Evolutionary conservation across 1,140 invertebrate species (phyloP).

Genomic region (Papilio machaon): DNA sequence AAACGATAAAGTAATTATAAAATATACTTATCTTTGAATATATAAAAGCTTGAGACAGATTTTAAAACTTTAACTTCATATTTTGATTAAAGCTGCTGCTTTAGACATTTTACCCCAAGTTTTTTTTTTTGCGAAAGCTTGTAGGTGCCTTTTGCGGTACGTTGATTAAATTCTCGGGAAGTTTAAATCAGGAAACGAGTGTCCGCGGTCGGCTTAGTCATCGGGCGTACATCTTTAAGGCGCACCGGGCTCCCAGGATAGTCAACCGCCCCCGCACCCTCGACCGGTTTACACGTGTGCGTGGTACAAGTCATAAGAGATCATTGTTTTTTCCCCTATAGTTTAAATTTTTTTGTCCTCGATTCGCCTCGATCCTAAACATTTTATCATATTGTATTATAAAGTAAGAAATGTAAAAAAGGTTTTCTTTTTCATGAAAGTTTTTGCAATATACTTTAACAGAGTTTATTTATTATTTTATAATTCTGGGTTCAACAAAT

Average conservation of each 20-base stretch:
- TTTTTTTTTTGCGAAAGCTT: background rate
- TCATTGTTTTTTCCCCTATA: background rate
- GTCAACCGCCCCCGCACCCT: constrained; percentile 32
- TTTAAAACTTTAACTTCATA: too few relatives aligned
- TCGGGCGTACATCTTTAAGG: constrained; percentile 35
- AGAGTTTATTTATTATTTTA: background rate
- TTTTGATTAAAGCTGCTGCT: too few relatives aligned
- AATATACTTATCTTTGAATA: too few relatives aligned
- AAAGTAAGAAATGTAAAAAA: too few relatives aligned
- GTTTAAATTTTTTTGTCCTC: too few relatives aligned
- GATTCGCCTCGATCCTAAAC: too few relatives aligned
- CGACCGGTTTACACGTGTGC: constrained; percentile 46
- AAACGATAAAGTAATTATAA: too few relatives aligned
- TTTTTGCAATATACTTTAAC: background rate
- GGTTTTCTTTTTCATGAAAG: too few relatives aligned
- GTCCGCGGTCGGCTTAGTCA: constrained; percentile 47
- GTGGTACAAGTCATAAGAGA: constrained; percentile 27
- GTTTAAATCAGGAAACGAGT: constrained; percentile 50
- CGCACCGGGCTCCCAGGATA: constrained; percentile 17
- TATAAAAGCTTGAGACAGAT: too few relatives aligned
- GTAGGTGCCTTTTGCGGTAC: background rate
- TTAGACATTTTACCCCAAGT: background rate
- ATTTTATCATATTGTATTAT: too few relatives aligned
- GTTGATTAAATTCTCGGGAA: constrained; percentile 41
- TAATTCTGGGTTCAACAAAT: background rate